Base-by-base conservation (phyloP, 2,888 invertebrate genomes). In the Drosophila robusta region DNA sequence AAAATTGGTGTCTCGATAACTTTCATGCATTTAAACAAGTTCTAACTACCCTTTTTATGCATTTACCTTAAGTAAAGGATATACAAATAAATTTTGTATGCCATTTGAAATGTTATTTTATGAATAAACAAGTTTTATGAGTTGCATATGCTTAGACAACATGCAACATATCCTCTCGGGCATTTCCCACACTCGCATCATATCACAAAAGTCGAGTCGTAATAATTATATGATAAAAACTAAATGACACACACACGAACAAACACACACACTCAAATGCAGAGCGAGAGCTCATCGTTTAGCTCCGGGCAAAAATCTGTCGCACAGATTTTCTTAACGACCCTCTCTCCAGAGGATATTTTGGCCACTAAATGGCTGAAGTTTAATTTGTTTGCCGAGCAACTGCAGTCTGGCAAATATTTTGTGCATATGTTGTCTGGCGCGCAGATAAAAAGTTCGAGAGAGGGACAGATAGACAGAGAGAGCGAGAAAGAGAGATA, bases 291-390 rank as follows among this genome's bases (percentile, higher is more conserved):
- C 52, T 51, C 41, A 56, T 56, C 39, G 36, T 63, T 55, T 56
- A 51, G 32, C 42, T 36, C 45, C 22, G 29, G 50, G 60, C 51
- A 46, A 64, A 65, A 47, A 60, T 60, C 44, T 75, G 75, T 62
- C 55, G 64, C 78, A 87, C 83, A 83, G 81, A 70, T 81, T 83
- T 83, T 69, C 84, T 84, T 87, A 83, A 83, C 83, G 83, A 83
- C 87, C 66, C 65, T 75, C 51, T 11, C 42, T 4, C 22, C 24
- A 7, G 49, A 34, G 58, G 45, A 58, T 73, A 54, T 58, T 62
- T 51, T 68, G 51, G 61, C 39, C 56, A 66, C 34, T 29, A 66
- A 78, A 63, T 70, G 72, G 66, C 68, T 56, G 51, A 45, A 72
- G 69, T 64, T 83, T 86, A 86, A 74, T 83, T 83, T 86, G 86